Conservation (phyloP, 2,113 vertebrate species). For the Okapia johnstoni region DNA sequence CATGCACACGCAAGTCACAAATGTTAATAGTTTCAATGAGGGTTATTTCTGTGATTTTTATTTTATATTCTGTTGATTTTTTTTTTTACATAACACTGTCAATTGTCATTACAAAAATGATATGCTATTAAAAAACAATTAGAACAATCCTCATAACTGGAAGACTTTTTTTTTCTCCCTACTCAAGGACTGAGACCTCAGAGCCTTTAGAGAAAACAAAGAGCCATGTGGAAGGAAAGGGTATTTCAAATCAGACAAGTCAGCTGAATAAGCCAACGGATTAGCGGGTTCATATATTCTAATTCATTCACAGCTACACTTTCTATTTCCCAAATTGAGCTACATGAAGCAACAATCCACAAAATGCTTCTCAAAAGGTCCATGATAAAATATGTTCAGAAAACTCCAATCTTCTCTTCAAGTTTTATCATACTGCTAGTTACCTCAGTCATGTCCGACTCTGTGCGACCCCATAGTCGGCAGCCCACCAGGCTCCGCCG, state of each 20-base stretch:
- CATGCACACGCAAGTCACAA: neutral
- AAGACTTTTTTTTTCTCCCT: neutral
- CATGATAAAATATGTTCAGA: neutral
- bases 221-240: neutral
- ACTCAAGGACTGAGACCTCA: neutral
- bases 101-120: neutral
- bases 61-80: neutral
- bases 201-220: neutral
- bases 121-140: neutral
- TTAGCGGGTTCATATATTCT: neutral
- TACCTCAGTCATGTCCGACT: no score
- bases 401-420: neutral
- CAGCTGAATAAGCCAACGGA: neutral
- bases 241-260: neutral
- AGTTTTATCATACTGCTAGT: neutral
- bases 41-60: neutral
- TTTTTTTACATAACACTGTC: neutral
- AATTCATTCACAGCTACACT: neutral
- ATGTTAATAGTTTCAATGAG: neutral
- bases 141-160: neutral
- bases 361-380: neutral
- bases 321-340: neutral
- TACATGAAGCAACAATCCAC: neutral
- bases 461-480: no score
- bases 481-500: no score